Evolutionary conservation across 2,888 invertebrate genomes (phyloP).

Genomic region (Diarsia mendica): DNA sequence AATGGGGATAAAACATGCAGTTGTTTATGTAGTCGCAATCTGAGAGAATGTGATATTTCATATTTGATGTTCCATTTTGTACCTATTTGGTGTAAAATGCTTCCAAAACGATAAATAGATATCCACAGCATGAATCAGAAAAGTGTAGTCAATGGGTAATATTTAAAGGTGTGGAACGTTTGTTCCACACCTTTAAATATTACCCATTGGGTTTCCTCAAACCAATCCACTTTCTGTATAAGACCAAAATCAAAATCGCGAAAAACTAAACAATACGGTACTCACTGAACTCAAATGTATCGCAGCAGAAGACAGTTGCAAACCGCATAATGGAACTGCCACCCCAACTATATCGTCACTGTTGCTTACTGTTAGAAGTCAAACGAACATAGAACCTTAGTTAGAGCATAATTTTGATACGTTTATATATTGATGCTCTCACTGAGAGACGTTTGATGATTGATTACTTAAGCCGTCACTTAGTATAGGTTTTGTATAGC

Average conservation of each 20-base stretch:
- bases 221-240: neutral
- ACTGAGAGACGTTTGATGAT: too few species aligned
- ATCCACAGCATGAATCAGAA: neutral
- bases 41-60: slow-evolving; percentile 5
- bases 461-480: too few species aligned
- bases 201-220: too few species aligned
- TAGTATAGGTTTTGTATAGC: too few species aligned
- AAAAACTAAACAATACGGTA: too few species aligned
- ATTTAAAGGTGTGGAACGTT: neutral
- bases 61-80: neutral
- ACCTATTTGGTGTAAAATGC: neutral
- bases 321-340: neutral
- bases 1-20: slow-evolving; percentile 33
- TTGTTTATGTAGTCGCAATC: slow-evolving; percentile 30
- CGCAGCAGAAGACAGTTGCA: neutral
- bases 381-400: neutral
- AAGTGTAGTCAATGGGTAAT: neutral
- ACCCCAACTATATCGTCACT: neutral
- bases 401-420: neutral
- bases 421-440: neutral
- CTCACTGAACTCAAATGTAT: neutral
- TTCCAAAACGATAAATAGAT: neutral
- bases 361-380: neutral
- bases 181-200: too few species aligned
- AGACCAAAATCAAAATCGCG: neutral